phyloP scores from a whole-genome alignment of 2,113 vertebrate species.

The Macrotis lagotis region DNA sequence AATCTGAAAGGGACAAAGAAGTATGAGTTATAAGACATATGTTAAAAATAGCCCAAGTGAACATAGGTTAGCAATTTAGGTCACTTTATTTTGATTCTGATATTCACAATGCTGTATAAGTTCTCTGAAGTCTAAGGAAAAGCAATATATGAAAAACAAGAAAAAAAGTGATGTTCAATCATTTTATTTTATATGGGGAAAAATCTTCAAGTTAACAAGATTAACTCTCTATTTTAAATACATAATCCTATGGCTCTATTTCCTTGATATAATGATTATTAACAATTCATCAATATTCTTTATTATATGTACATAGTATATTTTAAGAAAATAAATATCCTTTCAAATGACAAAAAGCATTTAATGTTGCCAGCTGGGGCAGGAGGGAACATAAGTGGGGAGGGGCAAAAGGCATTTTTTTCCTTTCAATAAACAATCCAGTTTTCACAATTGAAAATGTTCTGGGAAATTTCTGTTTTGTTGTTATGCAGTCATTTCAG shows the following conservation, averaged over 20 bases:
- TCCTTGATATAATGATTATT: constrained; percentile 75
- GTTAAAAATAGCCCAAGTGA: not conserved
- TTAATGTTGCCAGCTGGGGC: not conserved
- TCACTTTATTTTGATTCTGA: not conserved
- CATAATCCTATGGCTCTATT: constrained; percentile 59
- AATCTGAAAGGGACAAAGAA: not conserved
- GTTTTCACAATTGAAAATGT: not conserved
- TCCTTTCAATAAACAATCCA: not conserved
- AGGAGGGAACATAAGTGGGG: not conserved
- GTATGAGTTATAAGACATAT: not conserved
- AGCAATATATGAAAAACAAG: constrained; percentile 48
- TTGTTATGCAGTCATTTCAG: not conserved
- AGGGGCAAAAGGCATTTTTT: not conserved
- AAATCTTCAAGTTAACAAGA: constrained; percentile 55
- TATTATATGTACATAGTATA: constrained; percentile 72
- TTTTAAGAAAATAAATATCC: constrained; percentile 80
- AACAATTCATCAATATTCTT: constrained; percentile 59
- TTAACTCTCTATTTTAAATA: constrained; percentile 73
- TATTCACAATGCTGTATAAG: not conserved
- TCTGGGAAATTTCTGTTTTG: not conserved
- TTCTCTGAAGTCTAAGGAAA: constrained; percentile 15
- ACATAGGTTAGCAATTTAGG: not conserved
- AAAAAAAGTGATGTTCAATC: constrained; percentile 25
- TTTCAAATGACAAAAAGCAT: constrained; percentile 58
- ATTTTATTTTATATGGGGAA: constrained; percentile 58